Evolutionary conservation across 2,113 vertebrate species (phyloP), one percentile per base, ranked within the genome.

Genomic region (Osmerus eperlanus): DNA sequence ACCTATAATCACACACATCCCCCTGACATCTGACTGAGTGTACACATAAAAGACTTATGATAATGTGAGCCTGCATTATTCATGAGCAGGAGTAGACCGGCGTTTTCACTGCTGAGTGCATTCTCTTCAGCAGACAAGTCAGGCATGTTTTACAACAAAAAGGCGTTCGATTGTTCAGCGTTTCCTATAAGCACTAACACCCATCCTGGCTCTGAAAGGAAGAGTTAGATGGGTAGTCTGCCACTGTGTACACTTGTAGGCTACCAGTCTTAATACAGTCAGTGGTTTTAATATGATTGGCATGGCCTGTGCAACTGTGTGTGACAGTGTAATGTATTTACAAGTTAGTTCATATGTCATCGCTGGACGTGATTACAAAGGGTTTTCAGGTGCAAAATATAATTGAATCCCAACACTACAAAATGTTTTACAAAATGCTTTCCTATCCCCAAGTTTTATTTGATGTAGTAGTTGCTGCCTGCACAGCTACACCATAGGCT

Each of bases 11-110:
- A 54, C 65, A 25, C 56, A 73, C 47, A 61, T 18, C 19, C 59
- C 68, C 65, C 79, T 65, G 18, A 54, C n/a, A 60, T 59, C 47
- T 8, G 58, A 56, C 65, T 54, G 55, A 54, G 61, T 36, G 32
- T 41, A 7, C 69, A 73, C 67, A 61, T 64, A 62, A 74, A 82
- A 62, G 54, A 70, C 29, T 3, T 58, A 66, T 74, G 67, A 76
- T 71, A 77, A 84, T 67, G 53, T 77, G 11, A 14, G 19, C 13
- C 56, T 78, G 63, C 65, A 80, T 84, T 53, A 84, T 80, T 77
- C 47, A 88, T 59, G n/a, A 16, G 2, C 66, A 51, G 67, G 64
- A 77, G 72, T 64, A 47, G n/a, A 32, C 23, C 16, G 11, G 58
- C 62, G 71, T 65, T 67, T 61, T 78, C 66, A 71, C 11, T 15